A percentile compares a stretch with the other conserved stretches of the same genome.
Conservation (phyloP, 2,888 invertebrate genomes). For the Hyposoter dolosus region DNA sequence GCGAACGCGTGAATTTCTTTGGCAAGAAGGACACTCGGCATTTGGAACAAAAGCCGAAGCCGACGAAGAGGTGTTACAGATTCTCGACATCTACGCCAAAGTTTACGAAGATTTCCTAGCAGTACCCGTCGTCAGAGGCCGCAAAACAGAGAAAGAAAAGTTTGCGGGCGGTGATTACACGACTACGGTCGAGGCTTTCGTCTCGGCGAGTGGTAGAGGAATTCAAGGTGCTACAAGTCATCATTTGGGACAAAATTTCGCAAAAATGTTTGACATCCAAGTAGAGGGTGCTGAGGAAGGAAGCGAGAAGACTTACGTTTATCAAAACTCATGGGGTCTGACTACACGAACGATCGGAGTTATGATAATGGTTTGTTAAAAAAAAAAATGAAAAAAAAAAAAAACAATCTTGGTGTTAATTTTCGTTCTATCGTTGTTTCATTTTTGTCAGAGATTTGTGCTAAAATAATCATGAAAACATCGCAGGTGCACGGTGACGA, state of each 20-base stretch:
- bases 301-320: constrained; percentile 92
- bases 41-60: constrained; percentile 94
- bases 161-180: constrained; percentile 99
- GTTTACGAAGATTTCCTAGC: constrained; percentile 97
- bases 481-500: constrained; percentile 95
- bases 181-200: constrained; percentile 98
- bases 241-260: constrained; percentile 99
- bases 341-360: constrained; percentile 98
- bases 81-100: constrained; percentile 94
- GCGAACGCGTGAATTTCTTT: constrained; percentile 98
- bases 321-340: constrained; percentile 99
- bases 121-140: constrained; percentile 97
- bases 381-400: background rate
- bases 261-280: constrained; percentile 99
- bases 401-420: background rate
- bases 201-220: constrained; percentile 96
- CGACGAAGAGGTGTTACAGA: constrained; percentile 93
- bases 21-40: constrained; percentile 99
- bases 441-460: background rate
- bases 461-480: background rate
- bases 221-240: constrained; percentile 99
- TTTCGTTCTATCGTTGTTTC: background rate
- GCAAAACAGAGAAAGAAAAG: constrained; percentile 99
- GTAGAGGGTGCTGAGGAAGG: constrained; percentile 97
- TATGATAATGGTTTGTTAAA: constrained; percentile 89